phyloP scores from a whole-genome alignment of 2,888 invertebrate species.

The Spialia ferax region DNA sequence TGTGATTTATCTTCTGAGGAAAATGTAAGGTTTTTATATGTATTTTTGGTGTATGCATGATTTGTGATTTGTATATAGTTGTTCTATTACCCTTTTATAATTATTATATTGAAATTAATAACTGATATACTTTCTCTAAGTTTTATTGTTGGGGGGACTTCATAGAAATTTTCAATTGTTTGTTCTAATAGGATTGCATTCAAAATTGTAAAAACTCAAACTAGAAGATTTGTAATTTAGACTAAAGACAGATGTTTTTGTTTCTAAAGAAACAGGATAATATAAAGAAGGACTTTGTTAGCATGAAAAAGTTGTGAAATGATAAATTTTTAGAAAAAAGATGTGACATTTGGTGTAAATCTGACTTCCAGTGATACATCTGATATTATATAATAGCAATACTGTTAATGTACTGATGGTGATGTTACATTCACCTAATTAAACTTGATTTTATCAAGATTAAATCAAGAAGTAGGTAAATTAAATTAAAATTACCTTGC shows the following conservation, averaged over 20 bases:
- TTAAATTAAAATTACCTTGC: too few relatives aligned
- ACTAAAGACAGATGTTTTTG: neutral
- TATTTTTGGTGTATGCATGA: slow-evolving; percentile 52
- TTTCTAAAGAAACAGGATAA: neutral
- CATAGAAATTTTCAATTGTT: neutral
- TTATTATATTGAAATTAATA: neutral
- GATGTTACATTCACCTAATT: too few relatives aligned
- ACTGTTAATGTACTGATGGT: too few relatives aligned
- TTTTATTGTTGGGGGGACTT: neutral
- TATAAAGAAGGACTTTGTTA: neutral
- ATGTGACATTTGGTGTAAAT: too few relatives aligned
- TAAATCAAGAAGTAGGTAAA: too few relatives aligned
- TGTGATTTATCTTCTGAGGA: slow-evolving; percentile 51
- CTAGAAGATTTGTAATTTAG: neutral
- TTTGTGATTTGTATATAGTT: slow-evolving; percentile 43
- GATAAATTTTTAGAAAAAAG: neutral
- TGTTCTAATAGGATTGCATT: neutral
- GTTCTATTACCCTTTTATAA: slow-evolving; percentile 53
- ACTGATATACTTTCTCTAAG: neutral
- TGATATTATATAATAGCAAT: neutral
- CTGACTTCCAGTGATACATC: neutral
- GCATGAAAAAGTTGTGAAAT: neutral
- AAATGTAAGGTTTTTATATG: slow-evolving; percentile 57
- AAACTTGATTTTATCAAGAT: too few relatives aligned
- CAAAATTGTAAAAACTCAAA: neutral